These are phyloP conservation scores for Mesorhabditis belari DNA, from an alignment of 2,888 invertebrate species.

Conservation along the genomic window DNA sequence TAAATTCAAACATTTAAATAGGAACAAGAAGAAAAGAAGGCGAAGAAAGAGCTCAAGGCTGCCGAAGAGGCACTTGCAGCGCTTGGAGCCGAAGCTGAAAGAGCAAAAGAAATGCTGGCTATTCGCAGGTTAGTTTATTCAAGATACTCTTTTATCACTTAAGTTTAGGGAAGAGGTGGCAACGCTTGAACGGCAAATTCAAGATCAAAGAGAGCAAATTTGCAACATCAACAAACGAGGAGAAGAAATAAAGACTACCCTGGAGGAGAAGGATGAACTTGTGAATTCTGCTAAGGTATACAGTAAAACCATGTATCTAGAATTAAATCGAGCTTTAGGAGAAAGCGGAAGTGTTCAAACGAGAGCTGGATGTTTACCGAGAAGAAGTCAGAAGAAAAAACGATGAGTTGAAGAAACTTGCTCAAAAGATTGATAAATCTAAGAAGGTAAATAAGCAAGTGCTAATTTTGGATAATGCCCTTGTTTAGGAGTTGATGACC, in stretches of 20 bases:
- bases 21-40: slow-evolving; percentile 27
- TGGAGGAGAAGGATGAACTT: too few species aligned
- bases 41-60: slow-evolving; percentile 21
- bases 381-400: not conserved
- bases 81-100: not conserved
- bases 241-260: too few species aligned
- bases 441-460: slow-evolving; percentile 8
- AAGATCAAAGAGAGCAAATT: too few species aligned
- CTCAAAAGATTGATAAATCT: slow-evolving; percentile 8
- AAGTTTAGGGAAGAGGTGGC: too few species aligned
- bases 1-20: slow-evolving; percentile 4
- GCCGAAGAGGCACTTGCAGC: slow-evolving; percentile 3
- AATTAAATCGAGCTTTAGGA: not conserved
- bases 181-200: too few species aligned
- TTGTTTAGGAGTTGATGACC: not conserved
- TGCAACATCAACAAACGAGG: not conserved
- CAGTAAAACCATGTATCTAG: too few species aligned
- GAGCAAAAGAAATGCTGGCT: not conserved
- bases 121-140: not conserved
- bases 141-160: too few species aligned
- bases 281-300: too few species aligned
- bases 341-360: not conserved
- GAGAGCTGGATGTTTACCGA: not conserved
- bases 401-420: slow-evolving; percentile 5
- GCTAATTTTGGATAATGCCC: not conserved